Percentiles rank a stretch among this genome's conserved stretches.
phyloP scores from a whole-genome alignment of 2,888 invertebrate genomes.

The Acleris cristana region DNA sequence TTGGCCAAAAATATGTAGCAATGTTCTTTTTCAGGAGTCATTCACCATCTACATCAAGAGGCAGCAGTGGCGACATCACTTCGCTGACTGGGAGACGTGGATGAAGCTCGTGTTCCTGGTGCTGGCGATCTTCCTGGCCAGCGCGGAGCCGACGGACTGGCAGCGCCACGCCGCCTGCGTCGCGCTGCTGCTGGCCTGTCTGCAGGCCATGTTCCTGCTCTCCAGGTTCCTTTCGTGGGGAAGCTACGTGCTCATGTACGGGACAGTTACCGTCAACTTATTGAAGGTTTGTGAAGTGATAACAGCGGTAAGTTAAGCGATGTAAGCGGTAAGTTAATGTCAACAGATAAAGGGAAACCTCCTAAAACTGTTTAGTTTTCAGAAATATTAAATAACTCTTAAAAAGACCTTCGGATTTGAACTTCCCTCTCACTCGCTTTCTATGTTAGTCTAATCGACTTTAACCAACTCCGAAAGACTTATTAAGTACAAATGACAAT shows the following conservation, averaged over 20 bases:
- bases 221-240: constrained; percentile 68
- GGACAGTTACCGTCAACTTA: constrained; percentile 64
- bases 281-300: constrained; percentile 52
- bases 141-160: constrained; percentile 1
- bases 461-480: too few species aligned
- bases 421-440: too few species aligned
- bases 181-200: constrained; percentile 65
- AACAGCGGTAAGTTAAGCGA: too few species aligned
- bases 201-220: constrained; percentile 66
- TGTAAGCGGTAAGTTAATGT: too few species aligned
- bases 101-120: neutral
- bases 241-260: constrained; percentile 71
- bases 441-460: too few species aligned
- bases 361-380: too few species aligned
- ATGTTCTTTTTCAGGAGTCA: constrained; percentile 8
- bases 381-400: too few species aligned
- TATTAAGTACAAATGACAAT: too few species aligned
- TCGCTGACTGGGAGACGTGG: neutral
- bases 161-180: constrained; percentile 16
- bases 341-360: too few species aligned
- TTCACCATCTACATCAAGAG: constrained; percentile 8
- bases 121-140: neutral
- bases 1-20: too few species aligned
- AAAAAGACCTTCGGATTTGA: too few species aligned
- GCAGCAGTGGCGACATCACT: neutral